These are phyloP conservation scores for Microtus ochrogaster DNA, from an alignment of 2,113 vertebrate genomes.

Conservation along the genomic window DNA sequence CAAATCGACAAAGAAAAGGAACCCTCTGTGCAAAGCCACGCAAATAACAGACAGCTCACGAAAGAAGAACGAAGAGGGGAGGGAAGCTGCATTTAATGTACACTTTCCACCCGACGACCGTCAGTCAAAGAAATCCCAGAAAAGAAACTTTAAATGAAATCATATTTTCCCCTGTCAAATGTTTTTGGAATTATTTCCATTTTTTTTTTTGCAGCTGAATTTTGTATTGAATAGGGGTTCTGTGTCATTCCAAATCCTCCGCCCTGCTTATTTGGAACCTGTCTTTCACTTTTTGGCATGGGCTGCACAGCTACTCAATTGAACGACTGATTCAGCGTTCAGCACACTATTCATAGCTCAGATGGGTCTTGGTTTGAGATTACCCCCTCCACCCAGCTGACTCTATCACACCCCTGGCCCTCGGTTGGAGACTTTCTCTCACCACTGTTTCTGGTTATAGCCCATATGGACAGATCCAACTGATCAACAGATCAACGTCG, in stretches of 20 bases:
- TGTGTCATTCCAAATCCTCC: background rate
- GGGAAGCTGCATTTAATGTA: background rate
- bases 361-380: background rate
- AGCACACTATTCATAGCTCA: background rate
- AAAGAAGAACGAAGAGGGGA: background rate
- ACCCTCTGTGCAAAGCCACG: background rate
- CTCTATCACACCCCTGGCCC: background rate
- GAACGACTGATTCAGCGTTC: background rate
- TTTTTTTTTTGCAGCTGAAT: background rate
- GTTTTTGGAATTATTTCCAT: background rate
- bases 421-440: background rate
- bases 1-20: background rate
- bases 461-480: background rate
- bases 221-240: background rate
- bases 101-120: background rate
- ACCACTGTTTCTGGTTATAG: background rate
- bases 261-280: background rate
- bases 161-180: background rate
- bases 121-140: background rate
- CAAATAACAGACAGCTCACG: background rate
- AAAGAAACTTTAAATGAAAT: slow-evolving; percentile 11
- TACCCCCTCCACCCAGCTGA: background rate
- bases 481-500: background rate
- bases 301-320: background rate
- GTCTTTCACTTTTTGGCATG: background rate